These are phyloP conservation scores for Sweltsa coloradensis DNA, from an alignment of 1,140 invertebrate species.

Conservation along the genomic window DNA sequence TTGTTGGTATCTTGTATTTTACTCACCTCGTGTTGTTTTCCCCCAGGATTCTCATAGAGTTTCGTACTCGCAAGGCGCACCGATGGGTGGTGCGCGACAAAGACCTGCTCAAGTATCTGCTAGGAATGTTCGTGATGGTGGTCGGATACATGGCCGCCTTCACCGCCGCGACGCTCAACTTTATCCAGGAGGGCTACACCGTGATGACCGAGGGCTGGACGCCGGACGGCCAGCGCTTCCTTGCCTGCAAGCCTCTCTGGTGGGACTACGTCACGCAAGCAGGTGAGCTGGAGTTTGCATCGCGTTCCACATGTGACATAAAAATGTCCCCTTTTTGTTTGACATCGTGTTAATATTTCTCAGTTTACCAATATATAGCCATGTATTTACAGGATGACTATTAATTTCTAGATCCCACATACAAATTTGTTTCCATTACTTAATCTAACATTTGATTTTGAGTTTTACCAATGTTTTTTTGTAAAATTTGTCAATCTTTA, in stretches of 20 bases:
- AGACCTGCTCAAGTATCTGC: conserved; percentile 68
- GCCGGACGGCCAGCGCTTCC: conserved; percentile 35
- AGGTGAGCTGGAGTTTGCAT: too few species aligned
- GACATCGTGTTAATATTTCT: too few species aligned
- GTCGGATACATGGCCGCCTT: conserved; percentile 77
- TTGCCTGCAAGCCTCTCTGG: conserved; percentile 62
- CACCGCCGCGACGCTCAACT: conserved; percentile 54
- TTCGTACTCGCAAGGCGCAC: conserved; percentile 78
- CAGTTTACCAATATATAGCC: too few species aligned
- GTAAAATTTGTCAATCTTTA: too few species aligned
- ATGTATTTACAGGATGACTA: too few species aligned
- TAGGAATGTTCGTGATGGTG: conserved; percentile 61
- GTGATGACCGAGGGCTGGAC: conserved; percentile 35
- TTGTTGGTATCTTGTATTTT: neutral
- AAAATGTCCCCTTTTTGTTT: too few species aligned
- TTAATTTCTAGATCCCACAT: too few species aligned
- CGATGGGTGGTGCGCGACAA: conserved; percentile 76
- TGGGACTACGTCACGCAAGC: conserved; percentile 84
- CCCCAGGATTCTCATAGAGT: conserved; percentile 46
- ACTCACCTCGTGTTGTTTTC: neutral
- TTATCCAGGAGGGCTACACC: conserved; percentile 36
- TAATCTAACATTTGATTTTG: too few species aligned
- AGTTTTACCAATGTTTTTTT: too few species aligned
- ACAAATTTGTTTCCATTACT: too few species aligned
- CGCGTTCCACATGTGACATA: too few species aligned